Evolutionary conservation across 1,140 invertebrate genomes (phyloP).

Genomic region (Microplitis mediator): DNA sequence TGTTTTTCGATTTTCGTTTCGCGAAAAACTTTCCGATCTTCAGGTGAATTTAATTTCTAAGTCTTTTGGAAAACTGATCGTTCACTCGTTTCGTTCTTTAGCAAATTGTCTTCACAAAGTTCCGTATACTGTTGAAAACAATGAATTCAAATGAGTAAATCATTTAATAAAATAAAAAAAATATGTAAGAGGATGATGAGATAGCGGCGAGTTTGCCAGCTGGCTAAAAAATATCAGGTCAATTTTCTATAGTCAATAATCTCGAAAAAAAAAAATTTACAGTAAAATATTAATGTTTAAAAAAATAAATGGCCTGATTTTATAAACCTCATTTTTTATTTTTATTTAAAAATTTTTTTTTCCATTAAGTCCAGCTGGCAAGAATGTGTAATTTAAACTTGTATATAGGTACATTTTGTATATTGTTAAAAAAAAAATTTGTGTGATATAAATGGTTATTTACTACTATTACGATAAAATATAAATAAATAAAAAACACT

Average conservation of each 20-base stretch:
- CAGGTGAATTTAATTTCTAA: too few species aligned
- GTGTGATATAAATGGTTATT: slow-evolving; percentile 65
- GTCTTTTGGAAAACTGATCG: slow-evolving; percentile 49
- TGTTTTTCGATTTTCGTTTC: too few species aligned
- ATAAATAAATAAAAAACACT: not conserved
- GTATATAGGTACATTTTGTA: slow-evolving; percentile 64
- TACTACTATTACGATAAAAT: slow-evolving; percentile 43
- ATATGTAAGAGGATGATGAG: not conserved
- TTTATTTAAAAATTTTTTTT: not conserved
- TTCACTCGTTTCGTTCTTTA: slow-evolving; percentile 54
- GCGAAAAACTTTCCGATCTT: too few species aligned
- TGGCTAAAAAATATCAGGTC: not conserved
- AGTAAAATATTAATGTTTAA: too few species aligned
- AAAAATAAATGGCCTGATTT: too few species aligned
- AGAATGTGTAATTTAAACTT: slow-evolving; percentile 62
- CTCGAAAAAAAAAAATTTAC: too few species aligned
- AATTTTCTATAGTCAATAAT: not conserved
- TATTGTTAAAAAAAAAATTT: slow-evolving; percentile 62
- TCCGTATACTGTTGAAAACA: slow-evolving; percentile 28
- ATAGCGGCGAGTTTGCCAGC: not conserved
- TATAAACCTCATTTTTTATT: too few species aligned
- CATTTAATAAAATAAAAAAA: not conserved
- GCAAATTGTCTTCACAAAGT: slow-evolving; percentile 43
- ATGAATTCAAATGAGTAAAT: not conserved
- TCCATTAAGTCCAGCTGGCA: slow-evolving; percentile 32